These are phyloP conservation scores for Telenomus remus DNA, from an alignment of 1,140 invertebrate species.

Conservation along the genomic window DNA sequence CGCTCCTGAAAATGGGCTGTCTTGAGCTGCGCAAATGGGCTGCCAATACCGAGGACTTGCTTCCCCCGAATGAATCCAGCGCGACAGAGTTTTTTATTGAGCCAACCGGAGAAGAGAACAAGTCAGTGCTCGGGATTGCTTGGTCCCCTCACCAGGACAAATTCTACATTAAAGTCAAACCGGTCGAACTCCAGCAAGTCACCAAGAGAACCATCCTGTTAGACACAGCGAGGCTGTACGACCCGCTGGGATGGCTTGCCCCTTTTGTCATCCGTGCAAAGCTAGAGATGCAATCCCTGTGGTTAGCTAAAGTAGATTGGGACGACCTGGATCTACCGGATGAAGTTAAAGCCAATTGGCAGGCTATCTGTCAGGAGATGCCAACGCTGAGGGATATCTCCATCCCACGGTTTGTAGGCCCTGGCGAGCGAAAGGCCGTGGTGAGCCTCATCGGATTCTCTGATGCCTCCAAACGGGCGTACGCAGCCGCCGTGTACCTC, in stretches of 20 bases:
- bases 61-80: neutral
- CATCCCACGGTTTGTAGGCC: neutral
- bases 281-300: neutral
- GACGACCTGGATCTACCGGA: neutral
- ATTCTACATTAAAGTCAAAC: neutral
- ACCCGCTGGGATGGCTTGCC: neutral
- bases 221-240: neutral
- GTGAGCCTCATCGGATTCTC: neutral
- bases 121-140: neutral
- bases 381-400: neutral
- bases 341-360: neutral
- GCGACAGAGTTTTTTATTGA: neutral
- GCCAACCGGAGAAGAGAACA: neutral
- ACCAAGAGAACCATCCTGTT: neutral
- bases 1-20: neutral
- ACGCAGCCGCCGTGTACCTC: neutral
- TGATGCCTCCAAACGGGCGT: neutral
- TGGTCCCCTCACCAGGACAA: neutral
- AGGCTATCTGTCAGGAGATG: neutral
- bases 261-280: neutral
- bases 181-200: neutral
- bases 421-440: neutral
- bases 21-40: neutral
- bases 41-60: neutral
- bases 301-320: neutral